Evolutionary conservation across 2,797 vertebrate genomes (phyloP).

Genomic region (Siniperca obscura): DNA sequence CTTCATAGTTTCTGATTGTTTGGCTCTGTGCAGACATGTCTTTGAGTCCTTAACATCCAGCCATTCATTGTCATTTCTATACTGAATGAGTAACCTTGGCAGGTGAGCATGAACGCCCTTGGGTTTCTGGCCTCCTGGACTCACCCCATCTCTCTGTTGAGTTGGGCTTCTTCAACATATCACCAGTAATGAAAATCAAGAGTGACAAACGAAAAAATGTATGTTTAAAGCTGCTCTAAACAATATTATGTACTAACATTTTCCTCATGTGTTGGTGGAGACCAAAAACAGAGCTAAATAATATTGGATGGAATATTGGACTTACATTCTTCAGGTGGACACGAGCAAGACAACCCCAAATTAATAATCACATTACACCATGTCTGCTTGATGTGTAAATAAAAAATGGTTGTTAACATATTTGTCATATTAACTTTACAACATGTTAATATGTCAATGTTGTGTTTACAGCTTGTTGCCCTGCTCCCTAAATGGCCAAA

Average conservation of each 20-base stretch:
- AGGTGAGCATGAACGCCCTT: not conserved
- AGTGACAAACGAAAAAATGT: not conserved
- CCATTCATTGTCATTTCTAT: slow-evolving; percentile 4
- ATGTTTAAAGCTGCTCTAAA: not conserved
- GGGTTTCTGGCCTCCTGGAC: not conserved
- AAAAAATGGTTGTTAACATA: not conserved
- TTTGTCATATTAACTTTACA: not conserved
- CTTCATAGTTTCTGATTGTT: not conserved
- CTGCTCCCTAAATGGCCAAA: not conserved
- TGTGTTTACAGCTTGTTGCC: not conserved
- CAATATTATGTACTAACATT: too few relatives aligned
- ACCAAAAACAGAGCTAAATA: not conserved
- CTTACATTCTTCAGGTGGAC: not conserved
- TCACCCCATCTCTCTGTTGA: not conserved
- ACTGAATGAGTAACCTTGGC: not conserved
- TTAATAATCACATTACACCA: not conserved
- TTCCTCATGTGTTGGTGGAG: not conserved
- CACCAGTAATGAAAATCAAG: not conserved
- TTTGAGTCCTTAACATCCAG: not conserved
- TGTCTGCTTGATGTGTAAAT: not conserved
- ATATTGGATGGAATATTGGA: not conserved
- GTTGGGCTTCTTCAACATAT: slow-evolving; percentile 13
- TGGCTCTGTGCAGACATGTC: slow-evolving; percentile 1
- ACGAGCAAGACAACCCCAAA: not conserved
- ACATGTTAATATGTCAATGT: not conserved